Conservation (phyloP, 1,140 invertebrate species). For the Achatina immaculata region DNA sequence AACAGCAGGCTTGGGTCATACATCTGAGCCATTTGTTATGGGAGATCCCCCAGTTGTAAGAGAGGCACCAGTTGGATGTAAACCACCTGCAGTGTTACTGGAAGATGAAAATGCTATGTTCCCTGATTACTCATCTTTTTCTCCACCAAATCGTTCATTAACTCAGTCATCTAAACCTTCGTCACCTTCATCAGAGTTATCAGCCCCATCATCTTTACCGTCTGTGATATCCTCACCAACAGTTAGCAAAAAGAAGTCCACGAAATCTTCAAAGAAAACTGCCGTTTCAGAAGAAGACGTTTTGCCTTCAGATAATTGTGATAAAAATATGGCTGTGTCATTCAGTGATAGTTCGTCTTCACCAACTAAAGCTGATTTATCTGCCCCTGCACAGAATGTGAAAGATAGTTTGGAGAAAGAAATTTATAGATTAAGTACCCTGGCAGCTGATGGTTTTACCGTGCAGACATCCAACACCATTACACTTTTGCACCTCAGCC, state of each 20-base stretch:
- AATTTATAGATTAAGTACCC: conserved; percentile 4
- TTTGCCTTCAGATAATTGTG: conserved; percentile 4
- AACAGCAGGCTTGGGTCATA: not conserved
- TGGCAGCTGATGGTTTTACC: conserved; percentile 25
- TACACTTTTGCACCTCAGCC: conserved; percentile 31
- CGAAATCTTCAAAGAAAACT: conserved; percentile 23
- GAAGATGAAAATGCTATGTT: conserved; percentile 36
- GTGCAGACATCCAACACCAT: conserved; percentile 18
- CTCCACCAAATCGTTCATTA: conserved; percentile 2
- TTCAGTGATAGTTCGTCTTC: conserved; percentile 28
- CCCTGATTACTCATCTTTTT: conserved; percentile 26
- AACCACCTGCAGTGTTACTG: conserved; percentile 2
- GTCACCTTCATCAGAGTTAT: not conserved
- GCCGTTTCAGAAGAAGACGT: not conserved
- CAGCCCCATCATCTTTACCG: not conserved
- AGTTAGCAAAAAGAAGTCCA: not conserved
- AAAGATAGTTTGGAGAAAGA: conserved; percentile 26
- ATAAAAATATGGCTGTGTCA: not conserved
- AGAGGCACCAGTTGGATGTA: not conserved
- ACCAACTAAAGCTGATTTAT: not conserved
- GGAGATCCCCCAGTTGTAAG: not conserved
- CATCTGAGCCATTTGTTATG: not conserved
- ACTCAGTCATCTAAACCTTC: not conserved
- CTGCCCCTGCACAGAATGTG: not conserved
- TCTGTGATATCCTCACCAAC: conserved; percentile 19